phyloP scores from a whole-genome alignment of 2,113 vertebrate genomes.

The Zosterops hypoxanthus region DNA sequence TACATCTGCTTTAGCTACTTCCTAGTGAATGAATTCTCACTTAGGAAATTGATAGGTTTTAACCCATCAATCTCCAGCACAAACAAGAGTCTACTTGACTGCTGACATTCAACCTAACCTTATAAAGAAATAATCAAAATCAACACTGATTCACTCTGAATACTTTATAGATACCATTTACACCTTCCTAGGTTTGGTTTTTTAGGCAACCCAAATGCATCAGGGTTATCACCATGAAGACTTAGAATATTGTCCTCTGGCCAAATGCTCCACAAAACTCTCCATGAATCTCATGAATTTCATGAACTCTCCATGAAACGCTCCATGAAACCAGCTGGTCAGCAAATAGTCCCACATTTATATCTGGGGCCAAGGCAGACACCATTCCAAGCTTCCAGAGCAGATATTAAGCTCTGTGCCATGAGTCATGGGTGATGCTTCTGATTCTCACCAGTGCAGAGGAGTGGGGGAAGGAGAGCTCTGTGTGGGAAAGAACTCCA shows the following conservation, averaged over 20 bases:
- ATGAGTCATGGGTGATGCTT: accelerated
- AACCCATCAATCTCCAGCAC: not conserved
- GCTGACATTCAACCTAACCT: not conserved
- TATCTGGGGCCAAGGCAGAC: not conserved
- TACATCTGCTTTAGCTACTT: not conserved
- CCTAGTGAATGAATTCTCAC: not conserved
- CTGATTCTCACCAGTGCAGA: not conserved
- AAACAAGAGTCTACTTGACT: not conserved
- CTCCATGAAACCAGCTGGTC: not conserved
- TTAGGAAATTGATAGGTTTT: not conserved
- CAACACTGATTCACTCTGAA: not conserved
- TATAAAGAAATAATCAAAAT: not conserved
- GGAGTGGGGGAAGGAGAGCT: not conserved
- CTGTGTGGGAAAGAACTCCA: not conserved
- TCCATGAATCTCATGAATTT: not conserved
- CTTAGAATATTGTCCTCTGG: not conserved
- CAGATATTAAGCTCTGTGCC: not conserved
- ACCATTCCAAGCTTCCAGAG: not conserved
- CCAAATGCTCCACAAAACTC: not conserved
- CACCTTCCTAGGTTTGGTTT: not conserved
- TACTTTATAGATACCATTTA: not conserved
- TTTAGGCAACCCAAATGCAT: not conserved
- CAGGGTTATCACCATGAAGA: not conserved
- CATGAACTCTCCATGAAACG: not conserved
- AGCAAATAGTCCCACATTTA: not conserved